phyloP scores from a whole-genome alignment of 1,140 invertebrate genomes.

The Eueides isabella region DNA sequence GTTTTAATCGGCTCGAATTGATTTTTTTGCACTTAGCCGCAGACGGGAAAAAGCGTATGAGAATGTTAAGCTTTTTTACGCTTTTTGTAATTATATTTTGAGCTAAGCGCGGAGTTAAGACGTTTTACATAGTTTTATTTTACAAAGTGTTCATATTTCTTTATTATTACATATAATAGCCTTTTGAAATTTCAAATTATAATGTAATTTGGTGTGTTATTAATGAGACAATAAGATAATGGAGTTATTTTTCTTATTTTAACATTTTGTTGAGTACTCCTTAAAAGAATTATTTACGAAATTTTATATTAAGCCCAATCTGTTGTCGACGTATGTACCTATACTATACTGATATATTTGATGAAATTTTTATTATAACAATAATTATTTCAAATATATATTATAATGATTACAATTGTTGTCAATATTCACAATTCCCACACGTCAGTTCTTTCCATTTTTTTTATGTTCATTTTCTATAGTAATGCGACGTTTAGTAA shows the following conservation, averaged over 20 bases:
- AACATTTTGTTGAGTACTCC: too few species aligned
- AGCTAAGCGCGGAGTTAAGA: constrained; percentile 11
- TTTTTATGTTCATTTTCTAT: constrained; percentile 17
- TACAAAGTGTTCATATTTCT: background rate
- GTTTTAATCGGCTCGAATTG: constrained; percentile 34
- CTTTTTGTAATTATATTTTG: constrained; percentile 25
- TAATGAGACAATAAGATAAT: too few species aligned
- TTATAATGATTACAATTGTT: background rate
- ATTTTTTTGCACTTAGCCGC: constrained; percentile 33
- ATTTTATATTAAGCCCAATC: background rate
- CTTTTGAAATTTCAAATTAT: too few species aligned
- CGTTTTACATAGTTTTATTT: constrained; percentile 1
- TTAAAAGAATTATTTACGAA: too few species aligned
- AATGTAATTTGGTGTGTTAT: too few species aligned
- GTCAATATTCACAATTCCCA: background rate
- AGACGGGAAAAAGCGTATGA: constrained; percentile 36
- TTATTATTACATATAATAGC: background rate
- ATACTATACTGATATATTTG: too few species aligned
- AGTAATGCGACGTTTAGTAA: constrained; percentile 39
- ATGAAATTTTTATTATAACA: too few species aligned
- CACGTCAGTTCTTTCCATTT: background rate
- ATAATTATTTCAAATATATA: background rate
- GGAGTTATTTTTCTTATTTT: too few species aligned
- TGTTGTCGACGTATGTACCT: too few species aligned
- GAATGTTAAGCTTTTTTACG: constrained; percentile 28